These are phyloP conservation scores for Ischnus inquisitorius DNA, from an alignment of 2,888 invertebrate species.

Conservation along the genomic window DNA sequence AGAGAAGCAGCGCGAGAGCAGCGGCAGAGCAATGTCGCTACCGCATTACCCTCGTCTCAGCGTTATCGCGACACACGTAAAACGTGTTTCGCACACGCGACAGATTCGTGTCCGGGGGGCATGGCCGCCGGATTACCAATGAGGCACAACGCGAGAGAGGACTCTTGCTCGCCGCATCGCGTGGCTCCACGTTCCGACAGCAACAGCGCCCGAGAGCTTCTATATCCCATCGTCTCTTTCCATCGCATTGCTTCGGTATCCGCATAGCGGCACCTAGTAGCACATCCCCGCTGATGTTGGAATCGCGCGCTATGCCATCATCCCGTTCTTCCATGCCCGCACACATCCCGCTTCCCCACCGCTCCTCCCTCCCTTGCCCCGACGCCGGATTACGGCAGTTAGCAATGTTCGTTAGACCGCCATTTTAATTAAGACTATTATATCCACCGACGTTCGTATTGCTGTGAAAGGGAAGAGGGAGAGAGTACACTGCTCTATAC, in stretches of 20 bases:
- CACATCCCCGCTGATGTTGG: slow-evolving; percentile 51
- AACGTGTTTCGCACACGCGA: slow-evolving; percentile 73
- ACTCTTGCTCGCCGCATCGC: slow-evolving; percentile 26
- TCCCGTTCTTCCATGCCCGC: slow-evolving; percentile 24
- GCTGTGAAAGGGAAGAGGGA: slow-evolving; percentile 31
- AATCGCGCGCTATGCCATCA: slow-evolving; percentile 39
- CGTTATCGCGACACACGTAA: slow-evolving; percentile 72
- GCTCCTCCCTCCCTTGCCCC: background rate
- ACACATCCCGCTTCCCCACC: slow-evolving; percentile 7
- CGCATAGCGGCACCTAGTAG: slow-evolving; percentile 11
- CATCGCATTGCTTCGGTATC: slow-evolving; percentile 10
- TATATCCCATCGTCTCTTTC: slow-evolving; percentile 21
- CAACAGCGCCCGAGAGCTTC: slow-evolving; percentile 19
- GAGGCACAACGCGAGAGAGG: slow-evolving; percentile 73
- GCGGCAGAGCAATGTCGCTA: slow-evolving; percentile 63
- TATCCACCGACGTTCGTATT: slow-evolving; percentile 72
- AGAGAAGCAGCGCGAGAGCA: slow-evolving; percentile 9
- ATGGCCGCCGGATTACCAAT: slow-evolving; percentile 79
- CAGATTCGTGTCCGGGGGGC: slow-evolving; percentile 71
- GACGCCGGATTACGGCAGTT: slow-evolving; percentile 80
- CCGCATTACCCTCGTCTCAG: slow-evolving; percentile 69
- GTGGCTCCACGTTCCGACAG: slow-evolving; percentile 39
- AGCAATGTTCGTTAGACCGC: slow-evolving; percentile 81
- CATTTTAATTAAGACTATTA: slow-evolving; percentile 83
- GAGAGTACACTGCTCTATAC: background rate